Evolutionary conservation across 2,888 invertebrate genomes (phyloP), one percentile per base, ranked within the genome.

Genomic region (Drosophila colorata): DNA sequence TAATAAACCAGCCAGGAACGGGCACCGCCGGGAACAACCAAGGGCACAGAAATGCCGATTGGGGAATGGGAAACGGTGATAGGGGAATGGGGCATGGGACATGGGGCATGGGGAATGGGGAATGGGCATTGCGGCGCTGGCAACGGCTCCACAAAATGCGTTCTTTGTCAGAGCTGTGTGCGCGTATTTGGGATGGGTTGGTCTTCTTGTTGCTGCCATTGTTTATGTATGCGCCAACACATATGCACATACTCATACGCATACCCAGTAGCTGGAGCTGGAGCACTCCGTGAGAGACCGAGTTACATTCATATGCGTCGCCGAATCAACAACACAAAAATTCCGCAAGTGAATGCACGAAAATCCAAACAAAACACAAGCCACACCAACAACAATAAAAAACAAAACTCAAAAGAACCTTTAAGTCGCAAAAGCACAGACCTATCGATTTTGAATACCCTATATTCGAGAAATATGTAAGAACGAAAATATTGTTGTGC

Each of bases 161-260:
- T 87, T 88, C 81, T 74, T 88, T 87, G 88, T 88, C 87, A 88
- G 87, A 86, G 80, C 72, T 80, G 64, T 85, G 77, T 80, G 59
- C 68, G 72, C 60, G 63, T 60, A 46, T 77, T 63, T 67, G 55
- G 48, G 55, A 35, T 53, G 31, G 18, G 14, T 44, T 51, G 77
- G 33, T 74, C 49, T 65, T 67, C 73, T 69, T 79, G 83, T 75
- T 80, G 76, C 69, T 81, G 69, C 48, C 80, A 79, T 84, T 81
- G 81, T 81, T 88, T 87, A 86, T 87, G 82, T 88, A 86, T 87
- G 87, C 88, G 77, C 65, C 80, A 87, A 75, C 87, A 84, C 82
- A 85, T 87, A 85, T 87, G 87, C 74, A 68, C 47, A 28, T 28
- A 69, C 79, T 65, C 76, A 81, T 52, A 46, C 64, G 2, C 51